These are phyloP conservation scores for Plagodis pulveraria DNA, from an alignment of 2,888 invertebrate species.

Conservation along the genomic window DNA sequence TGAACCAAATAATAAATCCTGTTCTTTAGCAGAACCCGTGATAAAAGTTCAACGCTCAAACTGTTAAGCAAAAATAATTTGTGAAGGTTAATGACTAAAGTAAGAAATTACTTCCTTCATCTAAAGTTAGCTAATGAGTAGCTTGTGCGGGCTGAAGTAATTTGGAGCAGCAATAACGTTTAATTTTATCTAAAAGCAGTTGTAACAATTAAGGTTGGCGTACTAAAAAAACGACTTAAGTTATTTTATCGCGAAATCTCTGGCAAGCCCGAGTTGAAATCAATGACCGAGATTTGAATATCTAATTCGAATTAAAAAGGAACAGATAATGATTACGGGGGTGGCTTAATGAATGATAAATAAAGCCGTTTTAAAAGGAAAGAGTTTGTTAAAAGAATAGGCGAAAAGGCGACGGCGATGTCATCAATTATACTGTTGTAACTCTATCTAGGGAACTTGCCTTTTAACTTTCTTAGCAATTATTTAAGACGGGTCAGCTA, in stretches of 20 bases:
- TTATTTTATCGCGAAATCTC: slow-evolving; percentile 24
- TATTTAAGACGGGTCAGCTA: too few species aligned
- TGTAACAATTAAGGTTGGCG: slow-evolving; percentile 14
- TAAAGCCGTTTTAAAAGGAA: slow-evolving; percentile 23
- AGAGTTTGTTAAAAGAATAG: slow-evolving; percentile 10
- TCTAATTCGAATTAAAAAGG: slow-evolving; percentile 37
- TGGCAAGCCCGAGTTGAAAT: slow-evolving; percentile 20
- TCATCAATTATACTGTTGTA: background rate
- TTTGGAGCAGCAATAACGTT: slow-evolving; percentile 16
- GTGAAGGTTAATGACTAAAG: too few species aligned
- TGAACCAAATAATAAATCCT: too few species aligned
- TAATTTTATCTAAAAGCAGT: slow-evolving; percentile 14
- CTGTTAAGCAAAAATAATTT: too few species aligned
- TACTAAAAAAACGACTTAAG: slow-evolving; percentile 14
- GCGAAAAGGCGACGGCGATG: background rate
- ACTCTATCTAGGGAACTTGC: background rate
- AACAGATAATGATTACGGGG: slow-evolving; percentile 31
- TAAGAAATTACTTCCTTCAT: too few species aligned
- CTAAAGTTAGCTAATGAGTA: background rate
- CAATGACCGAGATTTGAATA: slow-evolving; percentile 36
- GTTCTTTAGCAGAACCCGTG: too few species aligned
- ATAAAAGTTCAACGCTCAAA: too few species aligned
- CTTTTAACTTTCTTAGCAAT: background rate
- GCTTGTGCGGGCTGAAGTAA: slow-evolving; percentile 15
- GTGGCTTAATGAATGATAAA: slow-evolving; percentile 41